phyloP scores from a whole-genome alignment of 2,113 vertebrate genomes.

The Colinus virginianus region DNA sequence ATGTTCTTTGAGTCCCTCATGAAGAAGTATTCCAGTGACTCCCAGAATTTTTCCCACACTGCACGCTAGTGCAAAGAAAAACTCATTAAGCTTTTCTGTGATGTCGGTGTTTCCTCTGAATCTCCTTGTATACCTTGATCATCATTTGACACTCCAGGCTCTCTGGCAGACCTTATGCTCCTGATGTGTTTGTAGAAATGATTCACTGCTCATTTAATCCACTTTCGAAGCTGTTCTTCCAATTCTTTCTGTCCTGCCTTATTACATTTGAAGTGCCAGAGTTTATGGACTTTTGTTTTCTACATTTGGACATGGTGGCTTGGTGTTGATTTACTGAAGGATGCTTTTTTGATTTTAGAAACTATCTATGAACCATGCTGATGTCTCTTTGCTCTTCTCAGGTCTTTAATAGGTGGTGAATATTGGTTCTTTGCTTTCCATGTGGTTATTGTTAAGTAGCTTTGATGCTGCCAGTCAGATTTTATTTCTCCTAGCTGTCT shows the following conservation, averaged over 20 bases:
- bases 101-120: constrained; percentile 3
- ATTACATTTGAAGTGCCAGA: background rate
- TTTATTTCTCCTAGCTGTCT: background rate
- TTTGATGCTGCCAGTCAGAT: constrained; percentile 42
- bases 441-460: background rate
- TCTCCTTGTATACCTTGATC: constrained; percentile 16
- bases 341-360: constrained; percentile 22
- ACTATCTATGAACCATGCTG: background rate
- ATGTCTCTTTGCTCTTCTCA: constrained; percentile 23
- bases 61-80: background rate
- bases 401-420: constrained; percentile 1
- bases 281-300: constrained; percentile 34
- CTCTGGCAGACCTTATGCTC: constrained; percentile 18
- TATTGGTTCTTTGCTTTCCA: constrained; percentile 16
- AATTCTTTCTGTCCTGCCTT: constrained; percentile 34
- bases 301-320: background rate
- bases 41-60: background rate
- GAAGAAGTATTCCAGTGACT: background rate
- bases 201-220: constrained; percentile 25
- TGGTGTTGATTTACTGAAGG: constrained; percentile 6
- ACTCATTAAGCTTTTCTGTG: background rate
- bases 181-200: constrained; percentile 38
- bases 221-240: background rate
- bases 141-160: background rate
- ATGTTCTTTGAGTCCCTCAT: background rate